Base-by-base conservation (phyloP, 2,888 invertebrate species). In the Acrobeloides nanus region DNA sequence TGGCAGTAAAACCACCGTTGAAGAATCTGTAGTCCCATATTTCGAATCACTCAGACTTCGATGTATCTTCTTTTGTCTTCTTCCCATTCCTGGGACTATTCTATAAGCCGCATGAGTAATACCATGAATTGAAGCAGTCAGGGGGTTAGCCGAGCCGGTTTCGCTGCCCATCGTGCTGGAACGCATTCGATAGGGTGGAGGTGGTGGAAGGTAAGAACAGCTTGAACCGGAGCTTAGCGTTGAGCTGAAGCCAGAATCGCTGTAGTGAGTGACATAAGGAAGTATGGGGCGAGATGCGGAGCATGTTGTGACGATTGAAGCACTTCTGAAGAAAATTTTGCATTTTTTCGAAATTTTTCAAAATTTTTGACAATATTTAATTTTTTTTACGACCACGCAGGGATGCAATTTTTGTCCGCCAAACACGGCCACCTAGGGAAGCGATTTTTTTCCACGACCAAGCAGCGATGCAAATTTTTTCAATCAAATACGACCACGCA, bases 201-300 rank as follows among this genome's bases (percentile, higher is more conserved):
- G 71, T 6, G 71, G 71, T 5, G 71, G 71, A 24, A 72, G 53
- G 32, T 66, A 64, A 38, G 66, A 67, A 38, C 57, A 58, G 38
- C 63, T 65, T 6, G 64, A 65, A 5, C 66, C 64, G 5, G 59
- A 59, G 31, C 61, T 53, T 38, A 66, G 55, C 10, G 65, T 64
- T 12, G 60, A 61, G 26, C 69, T 66, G 40, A 72, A 72, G 10
- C 72, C 72, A 32, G 67, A 68, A 46, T 72, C 72, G 32, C 62
- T 63, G 52, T 68, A 61, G 46, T 66, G 66, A 15, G 65, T 61
- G 41, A 59, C 55, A 51, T 68, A 70, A 32, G 68, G 68, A 17
- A 64, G 55, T 6, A 53, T 48, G 31, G 61, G 58, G 6, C 68
- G 61, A 27, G 52, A 53, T 15, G 53, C 52, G 15, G 46, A 53